A percentile compares a stretch with the other conserved stretches of the same genome.
These are phyloP conservation scores for Trachelipus rathkii DNA, from an alignment of 1,140 invertebrate species.

Conservation along the genomic window DNA sequence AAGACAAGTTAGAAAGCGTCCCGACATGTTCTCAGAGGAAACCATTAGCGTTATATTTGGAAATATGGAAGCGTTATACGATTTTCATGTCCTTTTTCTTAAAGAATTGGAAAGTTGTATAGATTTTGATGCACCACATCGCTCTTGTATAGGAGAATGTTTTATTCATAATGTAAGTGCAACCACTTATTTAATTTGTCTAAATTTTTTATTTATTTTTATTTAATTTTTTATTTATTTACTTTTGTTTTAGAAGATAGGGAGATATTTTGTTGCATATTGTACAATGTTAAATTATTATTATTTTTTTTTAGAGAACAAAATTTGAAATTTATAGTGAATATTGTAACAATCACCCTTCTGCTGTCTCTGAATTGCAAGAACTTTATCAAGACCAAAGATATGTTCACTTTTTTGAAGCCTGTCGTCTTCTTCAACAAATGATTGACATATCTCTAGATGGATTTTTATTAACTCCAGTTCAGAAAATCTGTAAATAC, in stretches of 20 bases:
- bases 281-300: too few relatives aligned
- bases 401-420: conserved; percentile 79
- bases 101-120: conserved; percentile 64
- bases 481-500: conserved; percentile 90
- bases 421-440: conserved; percentile 70
- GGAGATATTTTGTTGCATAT: too few relatives aligned
- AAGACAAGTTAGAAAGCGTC: conserved; percentile 64
- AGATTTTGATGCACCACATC: conserved; percentile 62
- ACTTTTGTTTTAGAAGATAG: not conserved
- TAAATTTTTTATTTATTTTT: not conserved
- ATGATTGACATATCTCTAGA: conserved; percentile 82
- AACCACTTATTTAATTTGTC: not conserved
- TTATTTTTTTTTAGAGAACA: conserved; percentile 35
- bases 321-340: conserved; percentile 81
- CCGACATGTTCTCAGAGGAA: conserved; percentile 70
- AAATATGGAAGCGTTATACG: conserved; percentile 70
- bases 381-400: conserved; percentile 67
- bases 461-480: conserved; percentile 80
- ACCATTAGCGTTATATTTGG: conserved; percentile 70
- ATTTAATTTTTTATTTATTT: not conserved
- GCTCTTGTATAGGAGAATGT: conserved; percentile 67
- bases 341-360: conserved; percentile 85
- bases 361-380: conserved; percentile 68
- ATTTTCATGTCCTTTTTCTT: conserved; percentile 68
- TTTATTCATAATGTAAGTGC: conserved; percentile 67